Evolutionary conservation across 2,888 invertebrate species (phyloP).

Genomic region (Calephelis perditalis): DNA sequence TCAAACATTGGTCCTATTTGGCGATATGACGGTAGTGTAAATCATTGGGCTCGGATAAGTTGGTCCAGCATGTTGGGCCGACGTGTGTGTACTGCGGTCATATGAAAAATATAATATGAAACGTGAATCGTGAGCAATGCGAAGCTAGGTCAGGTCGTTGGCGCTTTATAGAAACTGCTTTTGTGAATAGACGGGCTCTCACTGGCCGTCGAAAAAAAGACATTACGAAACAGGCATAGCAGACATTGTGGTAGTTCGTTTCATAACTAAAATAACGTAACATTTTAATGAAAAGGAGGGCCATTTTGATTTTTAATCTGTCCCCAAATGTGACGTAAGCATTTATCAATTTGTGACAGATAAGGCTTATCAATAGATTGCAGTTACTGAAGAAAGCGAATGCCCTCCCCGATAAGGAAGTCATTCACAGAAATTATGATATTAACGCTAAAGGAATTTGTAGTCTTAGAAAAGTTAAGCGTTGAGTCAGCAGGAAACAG

Average conservation of each 20-base stretch:
- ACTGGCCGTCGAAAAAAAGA: background rate
- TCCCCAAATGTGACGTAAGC: conserved; percentile 2
- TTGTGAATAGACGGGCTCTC: conserved; percentile 4
- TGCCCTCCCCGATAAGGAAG: background rate
- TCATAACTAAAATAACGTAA: background rate
- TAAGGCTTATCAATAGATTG: background rate
- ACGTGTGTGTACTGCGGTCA: conserved; percentile 10
- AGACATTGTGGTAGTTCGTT: background rate
- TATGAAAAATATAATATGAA: background rate
- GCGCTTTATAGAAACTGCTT: background rate
- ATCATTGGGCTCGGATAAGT: no score
- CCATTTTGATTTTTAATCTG: background rate
- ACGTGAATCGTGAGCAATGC: conserved; percentile 1
- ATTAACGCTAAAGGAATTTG: no score
- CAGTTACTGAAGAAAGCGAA: conserved; percentile 5
- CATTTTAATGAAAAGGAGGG: background rate
- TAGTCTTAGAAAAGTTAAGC: no score
- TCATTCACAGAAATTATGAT: background rate
- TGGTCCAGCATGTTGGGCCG: no score
- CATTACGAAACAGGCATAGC: conserved; percentile 1
- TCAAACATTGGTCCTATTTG: no score
- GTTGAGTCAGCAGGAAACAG: no score
- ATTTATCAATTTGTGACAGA: background rate
- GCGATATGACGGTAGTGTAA: no score
- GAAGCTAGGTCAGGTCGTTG: conserved; percentile 3